Evolutionary conservation across 2,797 vertebrate species (phyloP).

Genomic region (Hippocampus kuda): DNA sequence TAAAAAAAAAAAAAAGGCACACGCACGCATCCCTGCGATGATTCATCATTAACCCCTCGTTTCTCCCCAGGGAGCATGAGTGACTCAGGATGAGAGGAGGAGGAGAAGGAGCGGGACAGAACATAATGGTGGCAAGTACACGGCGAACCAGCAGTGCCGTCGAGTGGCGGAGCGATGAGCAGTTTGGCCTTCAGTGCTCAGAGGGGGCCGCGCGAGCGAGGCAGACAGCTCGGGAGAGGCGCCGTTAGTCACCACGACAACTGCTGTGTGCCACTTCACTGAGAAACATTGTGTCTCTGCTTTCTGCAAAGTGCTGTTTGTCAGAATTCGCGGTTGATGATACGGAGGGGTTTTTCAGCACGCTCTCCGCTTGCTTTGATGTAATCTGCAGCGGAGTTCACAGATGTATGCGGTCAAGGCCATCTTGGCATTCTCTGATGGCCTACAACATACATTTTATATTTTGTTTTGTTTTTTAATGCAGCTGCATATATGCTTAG

Average conservation of each 20-base stretch:
- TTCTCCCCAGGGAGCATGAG: constrained; percentile 42
- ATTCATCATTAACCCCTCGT: constrained; percentile 52
- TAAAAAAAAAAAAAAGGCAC: constrained; percentile 16
- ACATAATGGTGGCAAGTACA: constrained; percentile 26
- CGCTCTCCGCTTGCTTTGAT: background rate
- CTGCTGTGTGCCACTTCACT: constrained; percentile 34
- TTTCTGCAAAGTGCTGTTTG: background rate
- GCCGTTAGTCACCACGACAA: constrained; percentile 60
- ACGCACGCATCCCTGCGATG: constrained; percentile 29
- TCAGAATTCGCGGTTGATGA: background rate
- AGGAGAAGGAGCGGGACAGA: constrained; percentile 35
- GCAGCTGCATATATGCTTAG: too few relatives aligned
- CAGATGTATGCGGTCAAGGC: background rate
- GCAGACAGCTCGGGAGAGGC: constrained; percentile 44
- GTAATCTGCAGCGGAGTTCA: background rate
- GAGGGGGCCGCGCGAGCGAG: constrained; percentile 49
- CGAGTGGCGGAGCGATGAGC: constrained; percentile 44
- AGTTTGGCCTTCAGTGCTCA: constrained; percentile 58
- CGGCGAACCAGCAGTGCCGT: constrained; percentile 20
- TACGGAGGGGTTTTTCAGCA: background rate
- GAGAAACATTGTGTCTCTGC: constrained; percentile 11
- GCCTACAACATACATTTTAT: too few relatives aligned
- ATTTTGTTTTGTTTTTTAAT: too few relatives aligned
- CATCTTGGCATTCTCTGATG: background rate
- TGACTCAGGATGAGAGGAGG: constrained; percentile 57